A percentile compares a stretch with the other conserved stretches of the same genome.
These are phyloP conservation scores for Chascanopsetta lugubris DNA, from an alignment of 2,113 vertebrate species.

Conservation along the genomic window DNA sequence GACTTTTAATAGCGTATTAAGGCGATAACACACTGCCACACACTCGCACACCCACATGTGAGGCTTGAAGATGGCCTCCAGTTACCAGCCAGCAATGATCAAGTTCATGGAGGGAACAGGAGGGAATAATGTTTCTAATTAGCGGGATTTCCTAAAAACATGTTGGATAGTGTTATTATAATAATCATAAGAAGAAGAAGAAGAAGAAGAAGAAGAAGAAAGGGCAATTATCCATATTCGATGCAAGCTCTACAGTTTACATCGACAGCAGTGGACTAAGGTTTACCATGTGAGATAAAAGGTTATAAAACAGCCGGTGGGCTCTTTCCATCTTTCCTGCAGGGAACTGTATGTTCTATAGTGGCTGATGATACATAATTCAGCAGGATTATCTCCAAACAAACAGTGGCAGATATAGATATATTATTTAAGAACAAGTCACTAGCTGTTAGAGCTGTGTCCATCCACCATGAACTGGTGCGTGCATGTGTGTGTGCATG, in stretches of 20 bases:
- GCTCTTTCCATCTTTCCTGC: too few species aligned
- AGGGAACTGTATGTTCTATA: constrained; percentile 42
- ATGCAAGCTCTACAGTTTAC: not conserved
- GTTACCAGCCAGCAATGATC: constrained; percentile 22
- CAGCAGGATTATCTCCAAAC: constrained; percentile 71
- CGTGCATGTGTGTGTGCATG: constrained; percentile 22
- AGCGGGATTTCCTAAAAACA: too few species aligned
- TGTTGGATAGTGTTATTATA: too few species aligned
- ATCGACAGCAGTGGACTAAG: not conserved
- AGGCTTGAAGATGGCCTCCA: constrained; percentile 12
- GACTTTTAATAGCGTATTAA: constrained; percentile 3
- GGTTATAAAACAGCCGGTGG: constrained; percentile 8
- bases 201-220: too few species aligned
- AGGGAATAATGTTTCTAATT: not conserved
- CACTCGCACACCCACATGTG: not conserved
- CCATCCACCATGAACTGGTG: constrained; percentile 47
- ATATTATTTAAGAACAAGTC: constrained; percentile 78
- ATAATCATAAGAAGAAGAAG: too few species aligned
- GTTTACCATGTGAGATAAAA: constrained; percentile 3
- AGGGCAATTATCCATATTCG: not conserved
- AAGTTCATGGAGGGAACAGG: constrained; percentile 11
- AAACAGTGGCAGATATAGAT: constrained; percentile 75
- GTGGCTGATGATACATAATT: constrained; percentile 67
- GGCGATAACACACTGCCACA: constrained; percentile 10
- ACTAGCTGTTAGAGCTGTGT: constrained; percentile 70